Evolutionary conservation across 1,140 invertebrate species (phyloP).

Genomic region (Dendroctonus ponderosae): DNA sequence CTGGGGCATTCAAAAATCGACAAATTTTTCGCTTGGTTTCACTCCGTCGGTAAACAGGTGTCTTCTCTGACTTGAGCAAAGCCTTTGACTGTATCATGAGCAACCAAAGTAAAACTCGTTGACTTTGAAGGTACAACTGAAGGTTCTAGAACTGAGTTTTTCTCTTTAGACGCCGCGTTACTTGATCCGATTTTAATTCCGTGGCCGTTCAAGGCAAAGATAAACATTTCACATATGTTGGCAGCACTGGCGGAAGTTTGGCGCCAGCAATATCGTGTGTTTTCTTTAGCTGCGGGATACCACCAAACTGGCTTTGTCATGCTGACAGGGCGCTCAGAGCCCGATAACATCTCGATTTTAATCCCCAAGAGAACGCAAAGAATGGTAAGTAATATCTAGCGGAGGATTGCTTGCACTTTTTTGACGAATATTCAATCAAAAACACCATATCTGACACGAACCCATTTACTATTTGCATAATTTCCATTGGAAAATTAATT

Average conservation of each 20-base stretch:
- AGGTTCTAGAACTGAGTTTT: too few relatives aligned
- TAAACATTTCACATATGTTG: too few relatives aligned
- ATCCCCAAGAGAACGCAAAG: conserved; percentile 18
- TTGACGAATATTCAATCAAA: conserved; percentile 30
- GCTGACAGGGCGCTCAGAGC: conserved; percentile 19
- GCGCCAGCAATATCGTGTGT: conserved; percentile 18
- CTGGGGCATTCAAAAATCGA: too few relatives aligned
- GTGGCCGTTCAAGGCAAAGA: too few relatives aligned
- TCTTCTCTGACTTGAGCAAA: too few relatives aligned
- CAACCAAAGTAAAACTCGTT: too few relatives aligned
- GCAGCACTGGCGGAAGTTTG: conserved; percentile 12
- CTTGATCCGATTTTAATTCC: too few relatives aligned
- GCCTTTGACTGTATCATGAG: too few relatives aligned
- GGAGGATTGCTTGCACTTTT: conserved; percentile 30
- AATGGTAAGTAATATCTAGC: conserved; percentile 18
- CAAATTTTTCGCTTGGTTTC: too few relatives aligned
- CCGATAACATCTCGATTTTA: conserved; percentile 31
- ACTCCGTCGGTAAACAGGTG: too few relatives aligned
- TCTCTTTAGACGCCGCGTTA: too few relatives aligned
- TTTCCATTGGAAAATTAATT: conserved; percentile 27
- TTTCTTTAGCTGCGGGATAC: conserved; percentile 15
- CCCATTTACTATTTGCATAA: conserved; percentile 21
- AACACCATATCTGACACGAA: conserved; percentile 27
- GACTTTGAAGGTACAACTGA: too few relatives aligned
- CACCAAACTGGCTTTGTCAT: conserved; percentile 18